Evolutionary conservation across 2,113 vertebrate species (phyloP), one percentile per base, ranked within the genome.

Genomic region (Bujurquina vittata): DNA sequence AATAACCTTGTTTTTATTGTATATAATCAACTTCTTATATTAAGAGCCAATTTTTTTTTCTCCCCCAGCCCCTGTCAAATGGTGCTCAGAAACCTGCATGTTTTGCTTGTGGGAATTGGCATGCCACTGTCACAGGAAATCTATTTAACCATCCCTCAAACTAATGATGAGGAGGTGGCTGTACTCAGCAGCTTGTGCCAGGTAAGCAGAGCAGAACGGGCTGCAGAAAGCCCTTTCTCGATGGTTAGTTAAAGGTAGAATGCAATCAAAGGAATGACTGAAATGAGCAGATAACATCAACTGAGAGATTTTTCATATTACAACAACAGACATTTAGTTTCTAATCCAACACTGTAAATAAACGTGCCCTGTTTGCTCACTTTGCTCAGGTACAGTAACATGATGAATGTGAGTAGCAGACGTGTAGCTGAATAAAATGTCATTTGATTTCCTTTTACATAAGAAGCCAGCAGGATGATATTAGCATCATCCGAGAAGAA

Each of bases 131-230:
- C 90, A 87, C 65, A 84, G 74, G 26, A 82, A 90, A 92, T 90
- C 85, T 87, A 69, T 79, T 87, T 61, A 60, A 43, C 73, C 69
- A 85, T 92, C 77, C 81, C 52, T 93, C 84, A 88, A 87, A 82
- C 77, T 65, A 88, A 91, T 54, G 73, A 77, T 37, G 73, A 87
- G 78, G 73, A 82, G 75, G 69, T 49, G 83, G 74, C 81, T 56
- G 81, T 62, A 61, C 60, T 75, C 69, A 84, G 84, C 89, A 89
- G 65, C 33, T 72, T 12, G 58, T 69, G 58, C 86, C 79, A 80
- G 43, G 76, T 87, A 84, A 88, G 84, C 59, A 82, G 74, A 80
- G 89, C 83, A 81, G 55, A 59, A 80, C 10, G 8, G 26, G 72
- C 80, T 88, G 63, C 60, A 75, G 60, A 79, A 77, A 69, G n/a